Evolutionary conservation across 1,140 invertebrate species (phyloP).

Genomic region (Popillia japonica): DNA sequence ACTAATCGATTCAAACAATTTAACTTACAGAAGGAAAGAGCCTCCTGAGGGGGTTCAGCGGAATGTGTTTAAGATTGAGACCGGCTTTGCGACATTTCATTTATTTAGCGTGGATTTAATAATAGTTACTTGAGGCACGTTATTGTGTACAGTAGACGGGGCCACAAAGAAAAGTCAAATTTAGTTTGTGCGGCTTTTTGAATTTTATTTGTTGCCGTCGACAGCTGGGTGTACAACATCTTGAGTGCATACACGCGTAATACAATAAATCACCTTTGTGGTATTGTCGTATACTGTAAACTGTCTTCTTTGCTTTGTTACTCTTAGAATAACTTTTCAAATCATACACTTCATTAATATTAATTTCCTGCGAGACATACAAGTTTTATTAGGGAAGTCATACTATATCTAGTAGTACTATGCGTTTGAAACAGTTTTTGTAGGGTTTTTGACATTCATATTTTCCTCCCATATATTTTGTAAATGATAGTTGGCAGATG

Average conservation of each 20-base stretch:
- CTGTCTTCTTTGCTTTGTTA: background rate
- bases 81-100: too few relatives aligned
- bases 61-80: too few relatives aligned
- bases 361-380: background rate
- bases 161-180: background rate
- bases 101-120: background rate
- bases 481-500: too few relatives aligned
- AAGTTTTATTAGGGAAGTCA: too few relatives aligned
- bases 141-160: too few relatives aligned
- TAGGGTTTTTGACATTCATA: background rate
- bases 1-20: too few relatives aligned
- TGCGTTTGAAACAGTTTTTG: too few relatives aligned
- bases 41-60: background rate
- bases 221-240: background rate
- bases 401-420: too few relatives aligned
- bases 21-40: too few relatives aligned
- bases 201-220: background rate
- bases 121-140: background rate
- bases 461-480: background rate
- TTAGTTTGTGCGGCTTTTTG: background rate
- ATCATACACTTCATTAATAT: background rate
- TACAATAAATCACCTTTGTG: slow-evolving; percentile 1
- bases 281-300: background rate
- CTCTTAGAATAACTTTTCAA: background rate
- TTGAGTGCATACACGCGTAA: background rate